Evolutionary conservation across 2,797 vertebrate genomes (phyloP), one percentile per base, ranked within the genome.

Genomic region (Heteromormyrus szaboi): DNA sequence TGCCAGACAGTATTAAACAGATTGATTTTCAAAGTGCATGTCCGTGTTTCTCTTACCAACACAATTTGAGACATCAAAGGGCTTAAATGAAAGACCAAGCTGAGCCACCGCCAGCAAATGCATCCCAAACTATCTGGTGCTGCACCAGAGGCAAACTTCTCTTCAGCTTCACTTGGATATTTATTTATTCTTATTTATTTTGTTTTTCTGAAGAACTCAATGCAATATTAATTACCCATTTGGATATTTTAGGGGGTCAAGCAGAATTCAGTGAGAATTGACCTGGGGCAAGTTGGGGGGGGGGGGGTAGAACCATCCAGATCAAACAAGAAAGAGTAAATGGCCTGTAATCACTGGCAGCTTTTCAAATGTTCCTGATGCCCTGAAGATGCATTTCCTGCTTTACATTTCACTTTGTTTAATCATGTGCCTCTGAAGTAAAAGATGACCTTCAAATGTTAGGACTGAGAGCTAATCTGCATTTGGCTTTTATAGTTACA

Each of bases 401-500:
- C 65, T 90, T 83, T 68, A 62, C n/a, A 33, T n/a, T 48, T 56
- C 44, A 4, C 29, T 65, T 51, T 88, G 84, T 87, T 87, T 51
- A 86, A 81, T 87, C 50, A 87, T 81, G 88, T 65, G 48, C 50
- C 86, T 89, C 88, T 11, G 22, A 88, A 50, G 88, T 89, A 76
- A 19, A 29, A 90, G 56, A 72, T 87, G 86, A 89, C 88, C 88
- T 89, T 89, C 89, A 56, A 54, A 48, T 87, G 14, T 65, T 50
- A 33, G 48, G 54, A 87, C 85, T 86, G 87, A 88, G 79, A 65
- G 85, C 59, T 89, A 89, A 86, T 86, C 41, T n/a, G 72, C 41
- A 37, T 19, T 72, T 76, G 89, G 12, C 41, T 87, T 89, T 90
- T 29, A 62, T 19, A 56, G 86, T 46, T 65, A 46, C 33, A 87